Evolutionary conservation across 2,113 vertebrate species (phyloP), one percentile per base, ranked within the genome.

Genomic region (Trichechus manatus): DNA sequence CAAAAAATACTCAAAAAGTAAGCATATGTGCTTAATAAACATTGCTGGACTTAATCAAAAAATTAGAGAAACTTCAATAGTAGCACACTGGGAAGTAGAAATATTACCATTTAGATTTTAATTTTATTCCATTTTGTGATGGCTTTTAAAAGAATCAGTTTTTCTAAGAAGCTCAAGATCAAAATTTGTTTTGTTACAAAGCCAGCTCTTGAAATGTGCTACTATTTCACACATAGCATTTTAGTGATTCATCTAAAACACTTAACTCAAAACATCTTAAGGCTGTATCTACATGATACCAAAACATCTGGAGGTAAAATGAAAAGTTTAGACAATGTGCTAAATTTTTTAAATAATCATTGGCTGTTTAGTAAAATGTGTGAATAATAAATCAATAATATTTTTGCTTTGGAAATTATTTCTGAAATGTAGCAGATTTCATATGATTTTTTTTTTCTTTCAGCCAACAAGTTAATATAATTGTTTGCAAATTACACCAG

Each of bases 161-260:
- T 97, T 96, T 91, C 91, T 97, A 96, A 97, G 84, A 93, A 95
- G 39, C 89, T 63, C 64, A 88, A 70, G 39, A 93, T 96, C 89
- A 95, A 93, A 94, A 89, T 97, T 93, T 97, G 77, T 96, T 92
- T 97, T 93, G 81, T 93, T 83, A 79, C 81, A 78, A 95, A 90
- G 94, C 96, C 96, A 97, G 27, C 29, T 95, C 85, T 96, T 90
- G 90, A 92, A 96, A 97, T 95, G 92, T 95, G 94, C 96, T 97
- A 97, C 96, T 97, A 95, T 96, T 97, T 97, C 95, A 94, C 96
- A 97, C 95, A 96, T 96, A 97, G 74, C 95, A 92, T 92, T 97
- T 97, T 66, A 93, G 87, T 94, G 97, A 97, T 95, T 97, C 97
- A 98, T 97, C 95, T 94, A 88, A 97, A 96, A 87, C 92, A 91